Percentiles rank a stretch among this genome's conserved stretches.
phyloP scores from a whole-genome alignment of 2,797 vertebrate species.

The Falco peregrinus region DNA sequence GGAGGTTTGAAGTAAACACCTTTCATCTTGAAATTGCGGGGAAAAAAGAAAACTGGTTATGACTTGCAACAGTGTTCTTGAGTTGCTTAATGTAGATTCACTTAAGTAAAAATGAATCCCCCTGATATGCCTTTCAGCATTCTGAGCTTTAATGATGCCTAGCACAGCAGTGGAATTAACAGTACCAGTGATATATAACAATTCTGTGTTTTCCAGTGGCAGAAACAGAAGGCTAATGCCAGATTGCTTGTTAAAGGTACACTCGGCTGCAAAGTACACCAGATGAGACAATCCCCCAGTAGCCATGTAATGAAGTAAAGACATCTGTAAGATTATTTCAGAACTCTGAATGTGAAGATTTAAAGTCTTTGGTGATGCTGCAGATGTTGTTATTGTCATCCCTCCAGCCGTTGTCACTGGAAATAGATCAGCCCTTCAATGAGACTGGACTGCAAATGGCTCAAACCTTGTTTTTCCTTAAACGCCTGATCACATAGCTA shows the following conservation, averaged over 20 bases:
- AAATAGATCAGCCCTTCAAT: slow-evolving; percentile 48
- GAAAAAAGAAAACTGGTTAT: not conserved
- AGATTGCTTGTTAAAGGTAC: slow-evolving; percentile 79
- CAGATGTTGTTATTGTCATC: slow-evolving; percentile 51
- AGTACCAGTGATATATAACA: slow-evolving; percentile 62
- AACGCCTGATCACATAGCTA: not conserved
- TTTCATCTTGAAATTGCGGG: not conserved
- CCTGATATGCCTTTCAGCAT: slow-evolving; percentile 56
- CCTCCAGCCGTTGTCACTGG: slow-evolving; percentile 1
- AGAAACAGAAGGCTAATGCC: slow-evolving; percentile 74
- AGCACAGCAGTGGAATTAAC: slow-evolving; percentile 72
- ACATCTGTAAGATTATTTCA: slow-evolving; percentile 74
- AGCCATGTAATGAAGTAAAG: slow-evolving; percentile 72
- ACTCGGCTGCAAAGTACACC: slow-evolving; percentile 54
- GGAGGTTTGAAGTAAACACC: not conserved
- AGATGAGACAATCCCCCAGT: slow-evolving; percentile 74
- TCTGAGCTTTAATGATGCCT: slow-evolving; percentile 71
- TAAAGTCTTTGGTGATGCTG: slow-evolving; percentile 57
- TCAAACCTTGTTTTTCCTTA: not conserved
- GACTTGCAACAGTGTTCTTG: slow-evolving; percentile 15
- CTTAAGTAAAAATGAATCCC: slow-evolving; percentile 65
- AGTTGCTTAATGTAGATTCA: slow-evolving; percentile 46
- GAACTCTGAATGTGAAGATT: slow-evolving; percentile 56
- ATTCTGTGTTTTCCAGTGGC: slow-evolving; percentile 48
- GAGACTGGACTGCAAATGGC: not conserved